phyloP scores from a whole-genome alignment of 2,113 vertebrate species.

The Phrynosoma platyrhinos region DNA sequence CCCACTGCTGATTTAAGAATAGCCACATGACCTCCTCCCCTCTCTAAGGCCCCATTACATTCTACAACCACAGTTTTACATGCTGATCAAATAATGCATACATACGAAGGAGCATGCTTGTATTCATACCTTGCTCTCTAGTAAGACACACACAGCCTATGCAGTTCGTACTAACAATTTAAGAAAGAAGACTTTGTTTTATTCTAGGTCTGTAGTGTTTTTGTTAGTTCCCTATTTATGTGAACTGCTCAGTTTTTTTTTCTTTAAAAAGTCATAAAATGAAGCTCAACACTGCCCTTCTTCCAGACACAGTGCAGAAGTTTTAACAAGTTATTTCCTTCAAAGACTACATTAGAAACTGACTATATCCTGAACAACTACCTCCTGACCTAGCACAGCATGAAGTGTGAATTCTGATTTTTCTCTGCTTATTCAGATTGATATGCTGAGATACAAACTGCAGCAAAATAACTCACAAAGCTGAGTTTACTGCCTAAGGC shows the following conservation, averaged over 20 bases:
- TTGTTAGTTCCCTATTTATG: neutral
- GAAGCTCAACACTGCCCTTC: neutral
- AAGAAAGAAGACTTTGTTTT: neutral
- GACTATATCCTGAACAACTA: no score
- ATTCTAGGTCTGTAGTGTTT: neutral
- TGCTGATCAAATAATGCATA: neutral
- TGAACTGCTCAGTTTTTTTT: no score
- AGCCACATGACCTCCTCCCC: neutral
- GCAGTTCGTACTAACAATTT: neutral
- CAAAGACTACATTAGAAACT: fast-evolving
- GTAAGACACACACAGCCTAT: neutral
- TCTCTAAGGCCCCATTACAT: neutral
- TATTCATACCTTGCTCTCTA: neutral
- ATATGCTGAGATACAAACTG: neutral
- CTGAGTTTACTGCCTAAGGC: neutral
- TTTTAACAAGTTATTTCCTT: neutral
- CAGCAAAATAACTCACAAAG: neutral
- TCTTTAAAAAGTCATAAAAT: neutral
- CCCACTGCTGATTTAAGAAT: neutral
- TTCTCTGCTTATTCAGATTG: neutral
- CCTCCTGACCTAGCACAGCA: neutral
- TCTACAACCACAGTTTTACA: neutral
- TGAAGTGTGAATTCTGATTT: neutral
- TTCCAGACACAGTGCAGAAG: neutral
- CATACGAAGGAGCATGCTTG: neutral